Evolutionary conservation across 2,113 vertebrate genomes (phyloP), one percentile per base, ranked within the genome.

Genomic region (Misgurnus mizolepis): DNA sequence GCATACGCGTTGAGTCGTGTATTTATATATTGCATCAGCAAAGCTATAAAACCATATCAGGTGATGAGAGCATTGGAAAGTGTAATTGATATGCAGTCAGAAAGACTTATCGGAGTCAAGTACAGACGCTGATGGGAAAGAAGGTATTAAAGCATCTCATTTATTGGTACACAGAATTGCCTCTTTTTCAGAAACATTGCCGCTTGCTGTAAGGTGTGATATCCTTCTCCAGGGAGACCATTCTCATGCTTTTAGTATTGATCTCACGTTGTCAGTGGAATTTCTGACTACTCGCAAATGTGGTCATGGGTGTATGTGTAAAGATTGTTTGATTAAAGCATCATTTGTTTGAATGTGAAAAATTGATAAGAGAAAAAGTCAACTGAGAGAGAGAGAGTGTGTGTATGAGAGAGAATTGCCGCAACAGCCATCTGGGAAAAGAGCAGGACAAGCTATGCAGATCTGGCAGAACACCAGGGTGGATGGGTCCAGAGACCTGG

Each of bases 351-450:
- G 43, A 74, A 53, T 45, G 47, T 58, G 45, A 5, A 12, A 14
- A 50, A 43, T 17, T 56, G 8, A 49, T 4, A 11, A 45, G 27
- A 67, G 41, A 53, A 70, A 56, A 34, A 50, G n/a, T 61, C 64
- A 7, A 73, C 18, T 58, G 50, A 82, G 50, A 58, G 66, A 39
- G n/a, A 39, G 18, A 79, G 47, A 45, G 41, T 78, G 40, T 79
- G 41, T 78, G 40, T 79, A 2, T 10, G 68, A 45, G 34, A n/a
- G 41, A 78, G 34, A 14, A 39, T 12, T 62, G 55, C 62, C 40
- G 18, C 66, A 76, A 66, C n/a, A 70, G 77, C 80, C 84, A 82
- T 82, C 76, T 82, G 80, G 73, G 76, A 79, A 7, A 14, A 70
- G 71, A 82, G 74, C 61, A 82, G 62, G 41, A 80, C 53, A 75